Base-by-base conservation (phyloP, 2,888 invertebrate genomes). In the Hypolimnas misippus region DNA sequence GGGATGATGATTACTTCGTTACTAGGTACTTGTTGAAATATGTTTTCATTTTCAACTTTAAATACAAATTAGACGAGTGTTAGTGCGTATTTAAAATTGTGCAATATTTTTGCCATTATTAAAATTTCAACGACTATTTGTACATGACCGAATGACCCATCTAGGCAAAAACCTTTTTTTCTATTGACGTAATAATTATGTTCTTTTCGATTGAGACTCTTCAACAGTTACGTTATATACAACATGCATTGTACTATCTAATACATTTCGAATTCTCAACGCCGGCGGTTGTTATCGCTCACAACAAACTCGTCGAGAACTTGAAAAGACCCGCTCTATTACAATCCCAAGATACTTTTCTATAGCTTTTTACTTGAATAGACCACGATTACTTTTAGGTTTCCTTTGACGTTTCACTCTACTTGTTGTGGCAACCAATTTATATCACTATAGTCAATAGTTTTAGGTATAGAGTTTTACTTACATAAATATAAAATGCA, bases 271-370 rank as follows among this genome's bases (percentile, higher is more conserved):
- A 42, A 61, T 57, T 54, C 50, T 38, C 64, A 65, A 42, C n/a
- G n/a, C n/a, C 35, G 44, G 54, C 21, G 29, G 44, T 51, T 58
- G 60, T 53, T 61, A 64, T 64, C 61, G 64, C 42, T 61, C 16
- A 29, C 57, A 40, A 60, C 52, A 31, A 59, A 33, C 53, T 21
- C 57, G 49, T 65, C 49, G 61, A 56, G 49, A 25, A 61, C 61
- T 61, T 65, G 49, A 61, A 65, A 61, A 33, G 61, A 49, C 57
- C 57, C 50, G 49, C 57, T 64, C 49, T 54, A 57, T 61, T 42
- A 61, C 61, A 53, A 33, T 53, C 38, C 17, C 14, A 17, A 33
- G 61, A 8, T 40, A 52, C 38, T 38, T 33, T 57, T 49, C 25
- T 54, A 54, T 50, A n/a, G 35, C 35, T 42, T 57, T 65, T 61